A percentile compares a stretch with the other conserved stretches of the same genome.
These are phyloP conservation scores for Agrotis ipsilon DNA, from an alignment of 2,888 invertebrate genomes.

Conservation along the genomic window DNA sequence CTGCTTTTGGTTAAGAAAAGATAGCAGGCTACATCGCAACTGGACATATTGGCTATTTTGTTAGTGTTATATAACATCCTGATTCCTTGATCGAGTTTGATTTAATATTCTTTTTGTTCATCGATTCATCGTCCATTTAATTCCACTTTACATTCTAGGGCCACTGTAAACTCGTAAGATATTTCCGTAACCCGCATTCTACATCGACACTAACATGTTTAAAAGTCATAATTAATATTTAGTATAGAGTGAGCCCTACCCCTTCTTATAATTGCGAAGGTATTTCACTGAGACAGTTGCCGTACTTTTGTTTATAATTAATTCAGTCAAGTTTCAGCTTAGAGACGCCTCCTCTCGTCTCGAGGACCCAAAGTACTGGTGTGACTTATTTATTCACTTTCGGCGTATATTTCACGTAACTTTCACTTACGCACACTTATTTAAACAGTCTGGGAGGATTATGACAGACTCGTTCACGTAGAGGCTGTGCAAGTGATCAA, in stretches of 20 bases:
- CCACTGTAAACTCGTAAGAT: too few relatives aligned
- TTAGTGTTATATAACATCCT: too few relatives aligned
- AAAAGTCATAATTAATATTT: conserved; percentile 29
- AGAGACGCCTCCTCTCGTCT: conserved; percentile 46
- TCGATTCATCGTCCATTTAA: too few relatives aligned
- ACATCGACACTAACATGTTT: background rate
- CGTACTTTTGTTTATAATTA: conserved; percentile 77
- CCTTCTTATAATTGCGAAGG: conserved; percentile 40
- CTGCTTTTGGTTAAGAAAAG: background rate
- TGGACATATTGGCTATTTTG: too few relatives aligned
- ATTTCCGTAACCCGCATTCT: too few relatives aligned
- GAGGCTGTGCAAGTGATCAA: background rate
- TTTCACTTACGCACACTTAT: conserved; percentile 43
- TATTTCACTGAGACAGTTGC: conserved; percentile 65
- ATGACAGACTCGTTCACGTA: conserved; percentile 1
- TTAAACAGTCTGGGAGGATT: conserved; percentile 20
- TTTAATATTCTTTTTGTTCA: too few relatives aligned
- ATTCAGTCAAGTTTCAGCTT: conserved; percentile 73
- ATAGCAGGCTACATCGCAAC: background rate
- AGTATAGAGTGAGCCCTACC: conserved; percentile 31
- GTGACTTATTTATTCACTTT: conserved; percentile 66
- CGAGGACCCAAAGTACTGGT: conserved; percentile 50
- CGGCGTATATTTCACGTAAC: conserved; percentile 48
- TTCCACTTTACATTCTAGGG: too few relatives aligned
- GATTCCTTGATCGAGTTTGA: background rate